A percentile compares a stretch with the other conserved stretches of the same genome.
These are phyloP conservation scores for Tinamus guttatus DNA, from an alignment of 2,113 vertebrate genomes.

Conservation along the genomic window DNA sequence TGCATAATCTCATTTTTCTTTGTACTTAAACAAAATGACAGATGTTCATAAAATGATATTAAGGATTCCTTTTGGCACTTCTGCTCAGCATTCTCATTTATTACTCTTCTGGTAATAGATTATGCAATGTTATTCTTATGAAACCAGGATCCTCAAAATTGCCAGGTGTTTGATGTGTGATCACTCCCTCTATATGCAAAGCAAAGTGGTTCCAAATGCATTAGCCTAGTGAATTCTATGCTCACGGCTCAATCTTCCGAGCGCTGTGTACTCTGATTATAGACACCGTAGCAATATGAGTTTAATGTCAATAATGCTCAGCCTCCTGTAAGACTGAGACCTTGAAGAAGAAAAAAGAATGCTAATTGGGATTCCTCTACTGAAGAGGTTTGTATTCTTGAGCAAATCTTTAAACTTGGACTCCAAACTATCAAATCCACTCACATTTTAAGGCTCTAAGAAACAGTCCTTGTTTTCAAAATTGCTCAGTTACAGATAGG, in stretches of 20 bases:
- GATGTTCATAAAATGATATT: slow-evolving; percentile 17
- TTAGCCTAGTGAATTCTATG: slow-evolving; percentile 13
- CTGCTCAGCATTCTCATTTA: slow-evolving; percentile 49
- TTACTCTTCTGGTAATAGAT: slow-evolving; percentile 43
- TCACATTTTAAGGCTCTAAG: background rate
- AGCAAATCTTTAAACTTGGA: slow-evolving; percentile 1
- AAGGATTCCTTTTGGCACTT: slow-evolving; percentile 53
- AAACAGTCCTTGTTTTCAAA: background rate
- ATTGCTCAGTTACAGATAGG: background rate
- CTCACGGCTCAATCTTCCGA: slow-evolving; percentile 31
- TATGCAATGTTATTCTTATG: slow-evolving; percentile 47
- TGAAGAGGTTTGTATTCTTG: background rate
- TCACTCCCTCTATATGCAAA: slow-evolving; percentile 52
- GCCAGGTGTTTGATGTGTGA: slow-evolving; percentile 61
- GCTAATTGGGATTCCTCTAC: background rate
- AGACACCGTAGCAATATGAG: background rate
- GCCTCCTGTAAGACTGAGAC: slow-evolving; percentile 25
- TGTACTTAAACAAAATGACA: slow-evolving; percentile 65
- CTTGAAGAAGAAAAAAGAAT: slow-evolving; percentile 15
- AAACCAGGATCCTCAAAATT: slow-evolving; percentile 46
- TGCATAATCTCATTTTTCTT: slow-evolving; percentile 12
- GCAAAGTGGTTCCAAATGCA: slow-evolving; percentile 40
- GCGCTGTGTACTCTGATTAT: slow-evolving; percentile 28
- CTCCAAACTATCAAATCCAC: slow-evolving; percentile 24
- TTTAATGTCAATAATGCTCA: slow-evolving; percentile 46